Percentiles rank a stretch among this genome's conserved stretches.
Evolutionary conservation across 2,113 vertebrate species (phyloP).

Genomic region (Amblyopsis rosae): DNA sequence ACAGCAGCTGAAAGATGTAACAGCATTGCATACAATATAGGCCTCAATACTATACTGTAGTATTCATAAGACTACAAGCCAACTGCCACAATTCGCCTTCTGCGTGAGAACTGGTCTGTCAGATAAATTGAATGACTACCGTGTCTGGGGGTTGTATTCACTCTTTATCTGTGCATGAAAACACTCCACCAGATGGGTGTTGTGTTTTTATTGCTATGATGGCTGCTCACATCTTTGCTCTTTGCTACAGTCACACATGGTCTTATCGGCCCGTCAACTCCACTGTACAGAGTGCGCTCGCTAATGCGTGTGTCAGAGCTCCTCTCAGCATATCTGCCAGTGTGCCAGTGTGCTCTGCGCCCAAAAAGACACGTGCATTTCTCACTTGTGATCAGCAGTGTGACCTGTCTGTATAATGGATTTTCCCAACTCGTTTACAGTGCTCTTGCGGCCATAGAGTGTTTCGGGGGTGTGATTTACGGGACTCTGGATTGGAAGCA

Average conservation of each 20-base stretch:
- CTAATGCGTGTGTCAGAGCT: not conserved
- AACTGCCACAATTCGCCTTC: not conserved
- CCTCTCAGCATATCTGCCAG: constrained; percentile 2
- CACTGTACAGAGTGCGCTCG: no score
- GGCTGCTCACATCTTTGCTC: constrained; percentile 27
- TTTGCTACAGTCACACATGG: constrained; percentile 8
- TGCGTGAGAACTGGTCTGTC: constrained; percentile 3
- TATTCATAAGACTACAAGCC: no score
- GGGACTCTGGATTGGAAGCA: no score
- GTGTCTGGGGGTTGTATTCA: not conserved
- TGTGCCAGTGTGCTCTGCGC: not conserved
- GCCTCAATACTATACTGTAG: no score
- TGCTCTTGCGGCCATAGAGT: no score
- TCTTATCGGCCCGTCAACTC: constrained; percentile 8
- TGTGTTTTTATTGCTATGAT: constrained; percentile 14
- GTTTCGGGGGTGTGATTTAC: no score
- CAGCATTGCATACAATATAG: no score
- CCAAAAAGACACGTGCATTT: not conserved
- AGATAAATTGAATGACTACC: not conserved
- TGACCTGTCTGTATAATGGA: not conserved
- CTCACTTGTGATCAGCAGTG: not conserved
- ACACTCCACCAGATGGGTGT: not conserved
- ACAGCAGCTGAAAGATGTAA: no score
- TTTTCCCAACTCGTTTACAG: no score
- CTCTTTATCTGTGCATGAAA: not conserved